Evolutionary conservation across 2,797 vertebrate genomes (phyloP), one percentile per base, ranked within the genome.

Genomic region (Neoniphon sammara): DNA sequence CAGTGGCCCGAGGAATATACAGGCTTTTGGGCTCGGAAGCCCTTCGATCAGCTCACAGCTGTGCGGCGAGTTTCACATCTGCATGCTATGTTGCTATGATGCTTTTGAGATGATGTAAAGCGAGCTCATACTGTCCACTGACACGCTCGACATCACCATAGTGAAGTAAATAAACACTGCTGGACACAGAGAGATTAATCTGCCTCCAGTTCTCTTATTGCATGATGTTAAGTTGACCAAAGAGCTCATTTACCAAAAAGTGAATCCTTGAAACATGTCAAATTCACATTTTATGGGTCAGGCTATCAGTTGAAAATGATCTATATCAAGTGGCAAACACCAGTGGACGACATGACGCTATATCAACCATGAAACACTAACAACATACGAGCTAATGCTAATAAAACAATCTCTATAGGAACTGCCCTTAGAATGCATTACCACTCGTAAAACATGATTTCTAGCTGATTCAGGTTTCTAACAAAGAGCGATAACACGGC

Each of bases 401-500:
- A 71, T 62, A 0, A 44, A 54, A 5, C 49, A 21, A 18, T 47
- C 47, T 55, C 23, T 65, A 20, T 47, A 9, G 36, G 14, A 21
- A 7, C n/a, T 46, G 14, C 18, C 7, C 39, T 53, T 12, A 63
- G 30, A 63, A 44, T 50, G 10, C 5, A 15, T 60, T 9, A 52
- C 15, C 8, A 25, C 10, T 6, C 39, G n/a, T 17, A 15, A 69
- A 8, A 9, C 11, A 25, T 12, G 18, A 36, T 54, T 4, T 18
- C 10, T 1, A 42, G 14, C 44, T 49, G 27, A 66, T 49, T 64
- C 7, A 0, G 7, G 46, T 55, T 58, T 73, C 20, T 8, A 56
- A 71, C 42, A 69, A 27, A 59, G 60, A 50, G 25, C 55, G 50
- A 27, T 59, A 17, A 39, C 11, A 1, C 39, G 21, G 54, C 25